A percentile compares a stretch with the other conserved stretches of the same genome.
Conservation (phyloP, 2,113 vertebrate genomes). For the Eubucco bourcierii region DNA sequence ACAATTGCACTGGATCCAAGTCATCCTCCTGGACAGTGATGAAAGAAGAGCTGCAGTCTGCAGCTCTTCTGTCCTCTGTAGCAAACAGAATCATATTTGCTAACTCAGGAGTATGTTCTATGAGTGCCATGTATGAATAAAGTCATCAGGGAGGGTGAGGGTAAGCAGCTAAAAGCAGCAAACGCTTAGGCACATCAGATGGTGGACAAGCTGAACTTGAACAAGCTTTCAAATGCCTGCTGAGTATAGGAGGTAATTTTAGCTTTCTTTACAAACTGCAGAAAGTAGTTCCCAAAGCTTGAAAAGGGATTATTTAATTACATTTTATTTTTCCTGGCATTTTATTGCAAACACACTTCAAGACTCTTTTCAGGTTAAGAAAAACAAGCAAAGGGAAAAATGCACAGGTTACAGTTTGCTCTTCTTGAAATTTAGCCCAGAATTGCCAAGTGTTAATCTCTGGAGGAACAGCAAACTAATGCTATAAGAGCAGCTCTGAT, state of each 20-base stretch:
- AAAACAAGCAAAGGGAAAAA: slow-evolving; percentile 61
- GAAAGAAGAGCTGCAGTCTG: not conserved
- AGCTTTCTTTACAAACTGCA: slow-evolving; percentile 24
- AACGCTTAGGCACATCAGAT: not conserved
- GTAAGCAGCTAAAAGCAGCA: not conserved
- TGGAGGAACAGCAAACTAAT: slow-evolving; percentile 70
- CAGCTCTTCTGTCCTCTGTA: not conserved
- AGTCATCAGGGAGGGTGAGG: not conserved
- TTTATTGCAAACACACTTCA: slow-evolving; percentile 36
- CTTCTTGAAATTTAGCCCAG: slow-evolving; percentile 65
- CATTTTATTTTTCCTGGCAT: slow-evolving; percentile 44
- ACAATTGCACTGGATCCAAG: not conserved
- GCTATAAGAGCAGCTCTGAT: slow-evolving; percentile 37
- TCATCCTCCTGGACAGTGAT: not conserved
- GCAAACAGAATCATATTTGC: not conserved
- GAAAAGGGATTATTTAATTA: slow-evolving; percentile 54
- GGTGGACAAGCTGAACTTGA: not conserved
- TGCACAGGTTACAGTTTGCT: slow-evolving; percentile 37
- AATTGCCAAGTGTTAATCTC: slow-evolving; percentile 65
- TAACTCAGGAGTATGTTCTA: not conserved
- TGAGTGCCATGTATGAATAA: not conserved
- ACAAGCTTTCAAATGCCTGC: not conserved
- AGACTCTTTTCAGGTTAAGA: slow-evolving; percentile 43
- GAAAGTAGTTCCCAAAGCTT: slow-evolving; percentile 22
- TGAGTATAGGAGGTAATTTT: slow-evolving; percentile 34